Base-by-base conservation (phyloP, 1,140 invertebrate species). In the Drosophila littoralis region DNA sequence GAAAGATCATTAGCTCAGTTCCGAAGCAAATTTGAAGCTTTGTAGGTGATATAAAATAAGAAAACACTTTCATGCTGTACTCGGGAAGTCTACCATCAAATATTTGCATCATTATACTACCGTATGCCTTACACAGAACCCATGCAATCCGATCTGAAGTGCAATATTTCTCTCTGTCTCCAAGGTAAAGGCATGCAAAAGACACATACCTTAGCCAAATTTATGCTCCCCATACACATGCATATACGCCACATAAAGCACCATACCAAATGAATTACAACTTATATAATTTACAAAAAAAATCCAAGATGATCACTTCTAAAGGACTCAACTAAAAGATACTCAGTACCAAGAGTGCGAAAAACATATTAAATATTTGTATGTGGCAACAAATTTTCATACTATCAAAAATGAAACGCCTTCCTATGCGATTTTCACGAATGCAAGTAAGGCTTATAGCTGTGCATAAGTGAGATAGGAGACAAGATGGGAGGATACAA, bases 191-290 rank as follows among this genome's bases (percentile, higher is more conserved):
- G 22, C 22, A 38, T 10, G 7, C 36, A 50, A 22, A 32, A n/a
- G 10, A 22, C 48, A 50, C 48, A 32, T n/a, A 50, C 12, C 48
- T 33, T 10, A n/a, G 22, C 22, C 22, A 28, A 28, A 28, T 28
- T 28, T 28, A 28, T 28, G 22, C 22, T 5, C 0, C 22, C 22
- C 40, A 43, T 43, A 43, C 8, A 43, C 40, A 6, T 28, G 5
- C 22, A 28, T 28, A 22, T 22, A 22, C 9, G 52, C 15, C 52
- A 55, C 36, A 28, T 22, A 22, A 22, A 28, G 35, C 13, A 36
- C 3, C 32, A 57, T 54, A 3, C 15, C 54, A 72, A 70, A 78
- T 75, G 50, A 82, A 60, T 79, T 79, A 82, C 75, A 67, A 67
- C 59, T 61, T 75, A 64, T 58, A 63, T 46, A 70, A 55, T 33